These are phyloP conservation scores for Puffinus mauretanicus DNA, from an alignment of 2,113 vertebrate species.

Conservation along the genomic window DNA sequence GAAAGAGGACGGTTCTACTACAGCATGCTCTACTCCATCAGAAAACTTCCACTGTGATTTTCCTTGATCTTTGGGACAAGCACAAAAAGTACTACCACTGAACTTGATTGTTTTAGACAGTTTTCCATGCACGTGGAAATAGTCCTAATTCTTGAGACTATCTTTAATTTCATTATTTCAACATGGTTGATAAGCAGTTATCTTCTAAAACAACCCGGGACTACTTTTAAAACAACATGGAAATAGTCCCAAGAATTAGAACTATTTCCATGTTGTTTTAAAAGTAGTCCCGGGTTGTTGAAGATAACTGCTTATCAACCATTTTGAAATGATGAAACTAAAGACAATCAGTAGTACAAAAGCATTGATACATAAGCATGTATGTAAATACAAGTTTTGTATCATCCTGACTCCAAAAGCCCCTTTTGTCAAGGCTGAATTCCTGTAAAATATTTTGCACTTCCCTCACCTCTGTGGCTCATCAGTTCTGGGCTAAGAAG, in stretches of 20 bases:
- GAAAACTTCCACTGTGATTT: not conserved
- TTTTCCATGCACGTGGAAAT: not conserved
- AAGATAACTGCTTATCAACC: not conserved
- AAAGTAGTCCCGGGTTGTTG: not conserved
- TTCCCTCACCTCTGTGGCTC: not conserved
- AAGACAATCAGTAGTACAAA: not conserved
- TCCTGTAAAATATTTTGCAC: not conserved
- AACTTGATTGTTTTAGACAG: not conserved
- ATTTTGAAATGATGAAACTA: not conserved
- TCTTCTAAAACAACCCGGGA: not conserved
- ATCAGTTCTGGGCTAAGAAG: not conserved
- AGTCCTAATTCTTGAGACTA: not conserved
- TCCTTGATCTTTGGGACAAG: not conserved
- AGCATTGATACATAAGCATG: not conserved
- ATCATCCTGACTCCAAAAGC: not conserved
- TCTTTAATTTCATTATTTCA: not conserved
- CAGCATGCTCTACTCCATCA: not conserved
- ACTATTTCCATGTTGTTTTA: not conserved
- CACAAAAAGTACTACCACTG: not conserved
- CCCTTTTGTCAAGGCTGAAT: not conserved
- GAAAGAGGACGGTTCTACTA: not conserved
- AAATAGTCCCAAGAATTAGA: rapidly evolving
- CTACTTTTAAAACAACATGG: not conserved
- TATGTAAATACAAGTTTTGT: not conserved
- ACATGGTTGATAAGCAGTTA: not conserved